Percentiles rank a stretch among this genome's conserved stretches.
These are phyloP conservation scores for Erpobdella octoculata DNA, from an alignment of 2,888 invertebrate genomes.

Conservation along the genomic window DNA sequence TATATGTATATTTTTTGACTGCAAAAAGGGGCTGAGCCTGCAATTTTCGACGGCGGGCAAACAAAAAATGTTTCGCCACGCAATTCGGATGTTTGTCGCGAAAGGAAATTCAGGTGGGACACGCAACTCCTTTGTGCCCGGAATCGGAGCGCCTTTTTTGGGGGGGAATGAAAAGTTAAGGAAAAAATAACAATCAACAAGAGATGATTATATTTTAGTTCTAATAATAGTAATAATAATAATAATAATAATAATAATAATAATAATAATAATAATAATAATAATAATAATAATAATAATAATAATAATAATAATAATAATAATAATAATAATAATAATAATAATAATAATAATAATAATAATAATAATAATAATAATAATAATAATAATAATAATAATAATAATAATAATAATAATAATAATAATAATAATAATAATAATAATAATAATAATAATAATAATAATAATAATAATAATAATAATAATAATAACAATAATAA, in stretches of 20 bases:
- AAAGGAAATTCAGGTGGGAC: too few species aligned
- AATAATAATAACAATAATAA: not conserved
- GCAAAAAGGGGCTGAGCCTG: not conserved
- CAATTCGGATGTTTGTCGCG: too few species aligned
- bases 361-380: conserved; percentile 9
- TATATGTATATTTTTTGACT: too few species aligned
- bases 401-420: not conserved
- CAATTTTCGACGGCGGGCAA: not conserved
- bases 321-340: not conserved
- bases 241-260: conserved; percentile 11
- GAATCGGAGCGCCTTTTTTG: too few species aligned
- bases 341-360: conserved; percentile 9
- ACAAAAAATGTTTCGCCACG: not conserved
- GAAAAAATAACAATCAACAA: not conserved
- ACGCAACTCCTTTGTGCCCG: too few species aligned
- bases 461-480: not conserved
- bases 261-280: not conserved
- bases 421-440: not conserved
- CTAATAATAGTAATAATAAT: conserved; percentile 2
- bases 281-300: not conserved
- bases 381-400: conserved; percentile 9
- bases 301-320: not conserved
- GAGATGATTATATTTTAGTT: not conserved
- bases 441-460: not conserved
- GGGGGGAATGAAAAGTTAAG: not conserved